Evolutionary conservation across 2,888 invertebrate genomes (phyloP).

Genomic region (Polyommatus icarus): DNA sequence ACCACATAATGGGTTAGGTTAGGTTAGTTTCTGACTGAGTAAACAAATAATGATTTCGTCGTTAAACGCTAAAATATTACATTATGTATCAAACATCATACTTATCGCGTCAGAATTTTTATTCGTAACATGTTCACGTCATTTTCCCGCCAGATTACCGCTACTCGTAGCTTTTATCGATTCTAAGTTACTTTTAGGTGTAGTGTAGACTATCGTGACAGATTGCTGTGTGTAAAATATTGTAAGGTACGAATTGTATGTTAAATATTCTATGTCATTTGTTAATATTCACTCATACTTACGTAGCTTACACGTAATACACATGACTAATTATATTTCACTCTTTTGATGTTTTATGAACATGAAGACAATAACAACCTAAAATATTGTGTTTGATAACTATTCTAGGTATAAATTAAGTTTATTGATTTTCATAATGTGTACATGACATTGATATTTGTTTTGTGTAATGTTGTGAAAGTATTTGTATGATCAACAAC

Average conservation of each 20-base stretch:
- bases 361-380: not conserved
- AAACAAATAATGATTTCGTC: not conserved
- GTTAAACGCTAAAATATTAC: not conserved
- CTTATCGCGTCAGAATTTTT: not conserved
- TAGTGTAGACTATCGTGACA: not conserved
- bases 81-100: not conserved
- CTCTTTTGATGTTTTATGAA: not conserved
- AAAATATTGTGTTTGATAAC: too few relatives aligned
- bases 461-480: constrained; percentile 8
- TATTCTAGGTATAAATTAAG: not conserved
- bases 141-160: constrained; percentile 25
- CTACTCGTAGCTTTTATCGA: constrained; percentile 9
- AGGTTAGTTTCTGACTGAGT: not conserved
- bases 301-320: not conserved
- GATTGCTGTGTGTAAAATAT: not conserved
- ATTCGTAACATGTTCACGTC: not conserved
- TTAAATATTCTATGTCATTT: constrained; percentile 50
- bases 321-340: not conserved
- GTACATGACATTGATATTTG: not conserved
- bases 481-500: not conserved
- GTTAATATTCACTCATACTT: constrained; percentile 45
- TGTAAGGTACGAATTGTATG: constrained; percentile 52
- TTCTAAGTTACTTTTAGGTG: constrained; percentile 11
- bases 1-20: not conserved
- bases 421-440: not conserved